Evolutionary conservation across 2,888 invertebrate species (phyloP), one percentile per base, ranked within the genome.

Genomic region (Sphaerophoria rueppellii): DNA sequence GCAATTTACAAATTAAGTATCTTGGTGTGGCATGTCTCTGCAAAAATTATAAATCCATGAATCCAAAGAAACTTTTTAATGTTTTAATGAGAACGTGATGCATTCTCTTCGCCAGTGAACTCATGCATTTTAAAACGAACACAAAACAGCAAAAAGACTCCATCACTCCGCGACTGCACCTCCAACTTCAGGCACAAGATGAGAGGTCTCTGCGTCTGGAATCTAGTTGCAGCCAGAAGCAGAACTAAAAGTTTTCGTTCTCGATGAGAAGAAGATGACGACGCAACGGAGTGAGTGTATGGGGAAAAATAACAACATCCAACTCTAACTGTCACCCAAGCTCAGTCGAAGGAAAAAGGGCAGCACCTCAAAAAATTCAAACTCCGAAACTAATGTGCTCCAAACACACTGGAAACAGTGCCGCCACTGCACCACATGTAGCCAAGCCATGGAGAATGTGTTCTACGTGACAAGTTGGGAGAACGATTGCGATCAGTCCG

Each of bases 21-120:
- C 76, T 83, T 67, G 75, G 67, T 80, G 80, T 80, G 75, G 80
- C 74, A 76, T 83, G 82, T 83, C 72, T 72, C 71, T 75, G 83
- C 83, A 80, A 76, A 85, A 85, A 85, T 85, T 85, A 85, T 85
- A 85, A 85, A 80, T 85, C 83, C 83, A 80, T 85, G 83, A 85
- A 76, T 80, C 80, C 80, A 61, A 61, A 40, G 70, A 80, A 85
- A 80, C 57, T 85, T 85, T 85, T 85, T 80, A 85, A 85, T 85
- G 83, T 85, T 85, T 85, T 85, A 85, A 85, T 85, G 83, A 85
- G 83, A 80, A 85, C 83, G 83, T 83, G 83, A 83, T 83, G 80
- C 79, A 76, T 83, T 74, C 63, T 75, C 75, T 67, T 50, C 40
- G 6, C 16, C 7, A 50, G 69, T 70, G 75, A 76, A 75, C 75